Conservation (phyloP, 1,140 invertebrate species). For the Potamilus streckersoni region DNA sequence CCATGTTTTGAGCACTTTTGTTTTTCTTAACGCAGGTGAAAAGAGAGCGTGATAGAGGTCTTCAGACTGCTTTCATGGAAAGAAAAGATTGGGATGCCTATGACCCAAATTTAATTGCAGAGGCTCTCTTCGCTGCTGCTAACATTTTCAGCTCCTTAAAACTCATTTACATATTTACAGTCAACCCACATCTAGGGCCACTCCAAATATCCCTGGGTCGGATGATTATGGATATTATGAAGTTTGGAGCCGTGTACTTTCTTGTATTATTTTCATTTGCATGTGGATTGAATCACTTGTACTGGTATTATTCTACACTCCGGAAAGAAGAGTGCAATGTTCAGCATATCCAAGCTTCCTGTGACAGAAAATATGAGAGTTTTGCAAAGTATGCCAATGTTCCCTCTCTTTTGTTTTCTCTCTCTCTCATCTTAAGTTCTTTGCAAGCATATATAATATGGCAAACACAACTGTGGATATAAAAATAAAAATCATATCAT, state of each 20-base stretch:
- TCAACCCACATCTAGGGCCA: slow-evolving; percentile 97
- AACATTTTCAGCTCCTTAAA: slow-evolving; percentile 98
- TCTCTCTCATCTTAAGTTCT: too few species aligned
- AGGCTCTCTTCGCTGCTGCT: slow-evolving; percentile 93
- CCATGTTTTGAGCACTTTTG: not conserved
- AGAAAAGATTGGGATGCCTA: slow-evolving; percentile 91
- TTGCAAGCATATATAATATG: too few species aligned
- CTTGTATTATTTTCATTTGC: slow-evolving; percentile 98
- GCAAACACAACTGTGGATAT: too few species aligned
- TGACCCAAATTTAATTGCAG: slow-evolving; percentile 93
- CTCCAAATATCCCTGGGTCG: slow-evolving; percentile 94
- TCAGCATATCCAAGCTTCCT: slow-evolving; percentile 24
- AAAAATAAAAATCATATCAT: too few species aligned
- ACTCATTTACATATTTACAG: slow-evolving; percentile 98
- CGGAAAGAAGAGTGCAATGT: slow-evolving; percentile 84
- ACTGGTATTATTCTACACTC: slow-evolving; percentile 98
- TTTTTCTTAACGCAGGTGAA: slow-evolving; percentile 45
- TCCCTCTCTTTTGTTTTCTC: too few species aligned
- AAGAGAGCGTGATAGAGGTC: slow-evolving; percentile 37
- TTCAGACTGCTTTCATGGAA: slow-evolving; percentile 75
- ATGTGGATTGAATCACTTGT: slow-evolving; percentile 91
- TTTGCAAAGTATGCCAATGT: slow-evolving; percentile 64
- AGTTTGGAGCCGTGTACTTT: slow-evolving; percentile 94
- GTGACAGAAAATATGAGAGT: slow-evolving; percentile 59
- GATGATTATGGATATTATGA: slow-evolving; percentile 98